phyloP scores from a whole-genome alignment of 1,140 invertebrate species.

The Zaprionus capensis region DNA sequence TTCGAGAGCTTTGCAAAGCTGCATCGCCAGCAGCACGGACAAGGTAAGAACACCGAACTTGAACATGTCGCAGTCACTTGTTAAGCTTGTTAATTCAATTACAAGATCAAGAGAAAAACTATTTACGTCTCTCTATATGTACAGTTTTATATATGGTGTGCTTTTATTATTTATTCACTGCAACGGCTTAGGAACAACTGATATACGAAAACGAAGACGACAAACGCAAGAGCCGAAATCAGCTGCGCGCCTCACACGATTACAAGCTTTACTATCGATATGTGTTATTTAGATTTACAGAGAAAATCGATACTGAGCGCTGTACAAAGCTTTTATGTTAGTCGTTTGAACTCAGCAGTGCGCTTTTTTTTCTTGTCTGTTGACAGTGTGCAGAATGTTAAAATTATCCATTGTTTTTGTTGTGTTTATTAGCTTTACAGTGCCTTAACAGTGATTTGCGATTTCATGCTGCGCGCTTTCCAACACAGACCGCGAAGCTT shows the following conservation, averaged over 20 bases:
- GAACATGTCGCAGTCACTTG: conserved; percentile 53
- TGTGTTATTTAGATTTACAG: not conserved
- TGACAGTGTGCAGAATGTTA: not conserved
- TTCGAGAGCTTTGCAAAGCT: conserved; percentile 41
- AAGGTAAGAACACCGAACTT: conserved; percentile 55
- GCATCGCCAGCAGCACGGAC: conserved; percentile 48
- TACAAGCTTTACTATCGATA: conserved; percentile 37
- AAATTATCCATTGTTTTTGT: not conserved
- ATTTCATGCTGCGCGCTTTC: not conserved
- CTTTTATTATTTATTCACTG: conserved; percentile 18
- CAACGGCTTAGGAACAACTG: conserved; percentile 66
- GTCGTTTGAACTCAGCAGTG: conserved; percentile 4
- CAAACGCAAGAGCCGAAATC: conserved; percentile 38
- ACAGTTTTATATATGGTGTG: not conserved
- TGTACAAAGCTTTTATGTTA: conserved; percentile 12
- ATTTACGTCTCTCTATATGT: not conserved
- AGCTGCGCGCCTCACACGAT: conserved; percentile 60
- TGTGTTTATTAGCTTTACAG: not conserved
- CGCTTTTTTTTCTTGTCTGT: not conserved
- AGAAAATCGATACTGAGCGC: not conserved
- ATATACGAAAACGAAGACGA: conserved; percentile 42
- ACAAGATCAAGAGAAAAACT: conserved; percentile 39
- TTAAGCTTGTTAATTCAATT: conserved; percentile 66
- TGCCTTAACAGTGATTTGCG: conserved; percentile 1
- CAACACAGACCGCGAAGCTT: conserved; percentile 29